Evolutionary conservation across 2,797 vertebrate species (phyloP).

Genomic region (Lepus oiostolus): DNA sequence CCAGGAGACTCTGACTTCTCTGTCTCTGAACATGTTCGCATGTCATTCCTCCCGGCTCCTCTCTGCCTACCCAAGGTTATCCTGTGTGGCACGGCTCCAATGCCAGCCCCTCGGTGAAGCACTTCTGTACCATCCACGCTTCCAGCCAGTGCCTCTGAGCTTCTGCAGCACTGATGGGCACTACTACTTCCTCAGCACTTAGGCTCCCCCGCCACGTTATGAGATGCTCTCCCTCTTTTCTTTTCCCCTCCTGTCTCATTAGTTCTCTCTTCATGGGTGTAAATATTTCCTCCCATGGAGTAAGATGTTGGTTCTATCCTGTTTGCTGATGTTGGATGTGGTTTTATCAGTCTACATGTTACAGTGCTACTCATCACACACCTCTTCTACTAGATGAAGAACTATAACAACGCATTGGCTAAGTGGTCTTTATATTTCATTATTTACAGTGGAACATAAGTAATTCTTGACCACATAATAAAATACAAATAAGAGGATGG

Average conservation of each 20-base stretch:
- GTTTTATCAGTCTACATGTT: background rate
- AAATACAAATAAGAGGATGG: background rate
- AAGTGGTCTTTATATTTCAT: conserved; percentile 40
- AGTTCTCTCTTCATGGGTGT: background rate
- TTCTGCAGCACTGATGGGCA: background rate
- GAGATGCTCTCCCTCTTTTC: background rate
- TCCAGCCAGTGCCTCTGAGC: background rate
- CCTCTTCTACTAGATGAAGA: conserved; percentile 13
- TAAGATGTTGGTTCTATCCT: background rate
- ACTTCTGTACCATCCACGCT: background rate
- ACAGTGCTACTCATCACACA: background rate
- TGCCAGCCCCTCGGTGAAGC: background rate
- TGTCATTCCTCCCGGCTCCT: background rate
- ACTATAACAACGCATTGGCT: background rate
- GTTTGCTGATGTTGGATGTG: background rate
- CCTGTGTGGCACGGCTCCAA: background rate
- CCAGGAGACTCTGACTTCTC: background rate
- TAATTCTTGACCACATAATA: conserved; percentile 38
- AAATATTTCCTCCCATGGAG: background rate
- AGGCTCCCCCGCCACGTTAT: background rate
- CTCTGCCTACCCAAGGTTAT: background rate
- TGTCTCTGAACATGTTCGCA: background rate
- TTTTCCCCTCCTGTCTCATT: background rate
- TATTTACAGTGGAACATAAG: conserved; percentile 30
- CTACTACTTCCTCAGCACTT: background rate